Evolutionary conservation across 2,888 invertebrate genomes (phyloP), one percentile per base, ranked within the genome.

Genomic region (Bellardia pandia): DNA sequence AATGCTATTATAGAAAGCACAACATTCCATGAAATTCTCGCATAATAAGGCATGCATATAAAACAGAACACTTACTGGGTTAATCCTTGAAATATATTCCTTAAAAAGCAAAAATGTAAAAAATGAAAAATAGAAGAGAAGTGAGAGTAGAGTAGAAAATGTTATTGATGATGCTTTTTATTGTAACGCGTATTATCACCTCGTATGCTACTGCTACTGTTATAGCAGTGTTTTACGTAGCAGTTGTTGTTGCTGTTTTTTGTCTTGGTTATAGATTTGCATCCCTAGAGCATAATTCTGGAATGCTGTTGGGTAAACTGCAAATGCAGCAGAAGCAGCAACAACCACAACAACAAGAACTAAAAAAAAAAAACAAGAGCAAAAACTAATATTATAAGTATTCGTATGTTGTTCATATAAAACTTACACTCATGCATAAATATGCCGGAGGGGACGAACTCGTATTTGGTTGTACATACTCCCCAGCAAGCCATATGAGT

Each of bases 231-330:
- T 16, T 69, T 53, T 62, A 37, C 2, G 14, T 62, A 42, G 11
- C 8, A 40, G 13, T 14, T 64, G 23, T 48, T 69, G 42, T 37
- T 58, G 8, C 6, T 64, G 45, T 37, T 33, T n/a, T 72, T 45
- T 14, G 48, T 74, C 23, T 23, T 23, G 1, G 23, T 74, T 74
- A 68, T 69, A 37, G 68, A 82, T 85, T 85, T 82, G 75, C 66
- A 78, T 78, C 68, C 74, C 87, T 74, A 72, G 74, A 85, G 84
- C 81, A 75, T 69, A 56, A 77, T 87, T 87, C 84, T 81, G 84
- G 84, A 87, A 81, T 84, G 84, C 84, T 87, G 40, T 42, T 74
- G 86, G 86, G 74, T 84, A 84, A 77, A 82, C 48, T 51, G 45
- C 40, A 23, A 42, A 4, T 42, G 33, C n/a, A 30, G 40, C 66